Conservation (phyloP, 2,113 vertebrate species). For the Gymnarchus niloticus region DNA sequence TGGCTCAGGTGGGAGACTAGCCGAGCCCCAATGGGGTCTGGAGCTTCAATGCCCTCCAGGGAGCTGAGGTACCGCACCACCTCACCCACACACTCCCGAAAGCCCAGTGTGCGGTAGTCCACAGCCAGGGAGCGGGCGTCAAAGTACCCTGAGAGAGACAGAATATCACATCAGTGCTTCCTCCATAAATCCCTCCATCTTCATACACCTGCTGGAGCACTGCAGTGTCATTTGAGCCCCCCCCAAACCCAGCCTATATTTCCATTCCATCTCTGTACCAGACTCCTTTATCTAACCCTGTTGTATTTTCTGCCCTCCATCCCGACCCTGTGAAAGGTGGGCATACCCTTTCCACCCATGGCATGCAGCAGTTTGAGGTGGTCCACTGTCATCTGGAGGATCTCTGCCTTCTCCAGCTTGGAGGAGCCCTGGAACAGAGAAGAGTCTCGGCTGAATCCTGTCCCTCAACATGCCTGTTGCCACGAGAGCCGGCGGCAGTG, state of each 20-base stretch:
- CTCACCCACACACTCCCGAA: constrained; percentile 87
- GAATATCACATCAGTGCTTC: background rate
- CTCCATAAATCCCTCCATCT: background rate
- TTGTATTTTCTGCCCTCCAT: background rate
- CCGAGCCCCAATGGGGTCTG: constrained; percentile 78
- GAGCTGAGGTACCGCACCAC: constrained; percentile 84
- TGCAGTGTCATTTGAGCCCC: background rate
- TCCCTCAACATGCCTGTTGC: background rate
- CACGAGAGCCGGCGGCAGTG: too few relatives aligned
- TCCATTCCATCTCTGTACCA: background rate
- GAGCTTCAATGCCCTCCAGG: constrained; percentile 71
- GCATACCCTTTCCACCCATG: constrained; percentile 79
- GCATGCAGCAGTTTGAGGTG: constrained; percentile 89
- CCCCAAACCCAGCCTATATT: background rate
- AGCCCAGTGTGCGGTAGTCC: constrained; percentile 90
- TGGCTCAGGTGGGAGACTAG: constrained; percentile 90
- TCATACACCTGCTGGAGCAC: background rate
- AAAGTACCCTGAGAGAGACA: constrained; percentile 72
- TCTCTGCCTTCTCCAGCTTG: constrained; percentile 91
- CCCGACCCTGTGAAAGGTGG: too few relatives aligned
- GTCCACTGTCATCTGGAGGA: constrained; percentile 93
- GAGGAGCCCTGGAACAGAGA: constrained; percentile 74
- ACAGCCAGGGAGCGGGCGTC: constrained; percentile 81
- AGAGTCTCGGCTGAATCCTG: background rate
- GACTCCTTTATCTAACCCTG: background rate